These are phyloP conservation scores for Neostethus bicornis DNA, from an alignment of 2,797 vertebrate genomes.

Conservation along the genomic window DNA sequence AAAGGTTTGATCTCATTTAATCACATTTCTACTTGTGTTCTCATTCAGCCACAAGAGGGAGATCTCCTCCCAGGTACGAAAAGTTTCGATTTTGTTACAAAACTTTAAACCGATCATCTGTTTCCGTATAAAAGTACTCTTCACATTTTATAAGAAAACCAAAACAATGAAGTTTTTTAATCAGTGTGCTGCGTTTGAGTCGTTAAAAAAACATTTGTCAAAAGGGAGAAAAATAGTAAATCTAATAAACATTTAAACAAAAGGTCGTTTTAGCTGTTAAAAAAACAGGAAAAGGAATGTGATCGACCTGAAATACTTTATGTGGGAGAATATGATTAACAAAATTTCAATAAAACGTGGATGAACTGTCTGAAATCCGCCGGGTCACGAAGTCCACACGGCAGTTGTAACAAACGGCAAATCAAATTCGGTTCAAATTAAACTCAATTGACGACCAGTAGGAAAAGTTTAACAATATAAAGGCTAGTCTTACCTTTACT, in stretches of 20 bases:
- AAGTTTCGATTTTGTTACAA: constrained; percentile 10
- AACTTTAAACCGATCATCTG: not conserved
- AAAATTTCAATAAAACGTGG: not conserved
- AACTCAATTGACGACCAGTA: not conserved
- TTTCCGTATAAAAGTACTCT: not conserved
- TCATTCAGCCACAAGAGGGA: constrained; percentile 34
- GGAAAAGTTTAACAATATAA: rapidly evolving
- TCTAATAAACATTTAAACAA: too few relatives aligned
- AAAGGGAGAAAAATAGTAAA: too few relatives aligned
- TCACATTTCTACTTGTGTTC: rapidly evolving
- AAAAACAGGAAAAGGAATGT: too few relatives aligned
- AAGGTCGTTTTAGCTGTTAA: too few relatives aligned
- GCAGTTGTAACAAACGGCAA: not conserved
- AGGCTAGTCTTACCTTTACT: constrained; percentile 27
- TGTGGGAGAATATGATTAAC: not conserved
- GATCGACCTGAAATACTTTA: not conserved
- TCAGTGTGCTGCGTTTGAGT: too few relatives aligned
- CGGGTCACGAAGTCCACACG: constrained; percentile 30
- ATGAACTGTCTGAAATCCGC: not conserved
- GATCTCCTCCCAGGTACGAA: constrained; percentile 10
- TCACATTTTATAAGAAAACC: not conserved
- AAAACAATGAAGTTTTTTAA: rapidly evolving
- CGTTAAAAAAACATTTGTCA: not conserved
- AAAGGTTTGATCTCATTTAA: not conserved
- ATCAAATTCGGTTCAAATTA: not conserved